Evolutionary conservation across 2,888 invertebrate genomes (phyloP).

Genomic region (Microdon myrmicae): DNA sequence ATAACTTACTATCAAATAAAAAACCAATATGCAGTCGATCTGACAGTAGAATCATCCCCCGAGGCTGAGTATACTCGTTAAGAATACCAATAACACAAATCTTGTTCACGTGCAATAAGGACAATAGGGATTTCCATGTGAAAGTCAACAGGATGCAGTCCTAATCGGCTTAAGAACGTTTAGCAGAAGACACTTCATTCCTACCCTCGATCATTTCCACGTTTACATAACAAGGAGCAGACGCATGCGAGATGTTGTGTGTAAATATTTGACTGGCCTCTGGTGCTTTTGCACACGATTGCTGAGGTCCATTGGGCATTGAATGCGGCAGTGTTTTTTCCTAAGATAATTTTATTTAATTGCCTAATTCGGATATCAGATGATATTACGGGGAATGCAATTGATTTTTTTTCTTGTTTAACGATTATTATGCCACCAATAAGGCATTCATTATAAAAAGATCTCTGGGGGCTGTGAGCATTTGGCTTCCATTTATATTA

Average conservation of each 20-base stretch:
- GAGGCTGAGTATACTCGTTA: constrained; percentile 11
- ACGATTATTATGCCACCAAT: too few species aligned
- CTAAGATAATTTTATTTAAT: constrained; percentile 41
- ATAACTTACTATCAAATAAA: too few species aligned
- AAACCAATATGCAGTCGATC: constrained; percentile 9
- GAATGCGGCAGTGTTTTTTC: neutral
- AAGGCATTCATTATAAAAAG: too few species aligned
- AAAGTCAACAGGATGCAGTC: constrained; percentile 49
- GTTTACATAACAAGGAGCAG: constrained; percentile 34
- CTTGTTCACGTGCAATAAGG: constrained; percentile 15
- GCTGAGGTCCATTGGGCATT: constrained; percentile 20
- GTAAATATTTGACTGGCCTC: constrained; percentile 48
- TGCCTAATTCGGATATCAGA: constrained; percentile 37
- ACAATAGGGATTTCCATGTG: constrained; percentile 30
- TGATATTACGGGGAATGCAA: too few species aligned
- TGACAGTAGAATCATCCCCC: constrained; percentile 28
- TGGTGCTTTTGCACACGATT: constrained; percentile 33
- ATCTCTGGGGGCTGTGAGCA: too few species aligned
- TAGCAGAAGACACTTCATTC: constrained; percentile 11
- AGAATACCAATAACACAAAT: constrained; percentile 2
- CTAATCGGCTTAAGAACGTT: constrained; percentile 44
- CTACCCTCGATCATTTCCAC: constrained; percentile 16
- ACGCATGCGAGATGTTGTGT: constrained; percentile 43
- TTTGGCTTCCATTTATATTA: too few species aligned
- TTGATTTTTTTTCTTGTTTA: too few species aligned